Evolutionary conservation across 37 sponge, comb jelly and placozoan genomes (phyloP), one percentile per base, ranked within the genome.

Genomic region (Beroe ovata): DNA sequence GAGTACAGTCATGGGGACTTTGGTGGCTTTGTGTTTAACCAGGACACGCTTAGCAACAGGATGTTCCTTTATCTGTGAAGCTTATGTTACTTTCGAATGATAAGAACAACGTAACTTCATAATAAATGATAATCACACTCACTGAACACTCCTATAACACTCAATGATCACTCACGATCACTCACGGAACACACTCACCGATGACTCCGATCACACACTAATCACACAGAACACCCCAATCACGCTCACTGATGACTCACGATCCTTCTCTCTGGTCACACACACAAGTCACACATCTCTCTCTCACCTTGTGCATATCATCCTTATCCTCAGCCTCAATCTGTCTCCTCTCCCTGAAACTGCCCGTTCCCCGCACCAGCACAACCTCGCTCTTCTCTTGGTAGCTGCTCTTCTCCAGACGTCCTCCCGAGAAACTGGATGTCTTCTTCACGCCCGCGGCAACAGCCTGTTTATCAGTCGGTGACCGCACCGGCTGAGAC

Each of bases 51-150:
- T 77, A 1, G 84, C 84, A 6, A 39, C 84, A 8, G 84, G 84
- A 26, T 77, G 84, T 40, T 77, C 84, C 41, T 77, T 77, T 14
- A 77, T 77, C 84, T 77, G 54, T 42, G 4, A 30, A n/a, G n/a
- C n/a, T n/a, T n/a, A n/a, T n/a, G n/a, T n/a, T n/a, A n/a, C n/a
- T n/a, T n/a, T n/a, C n/a, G n/a, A n/a, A n/a, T n/a, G n/a, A n/a
- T n/a, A n/a, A n/a, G n/a, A n/a, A n/a, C n/a, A n/a, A n/a, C n/a
- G n/a, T n/a, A n/a, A n/a, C n/a, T n/a, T n/a, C n/a, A n/a, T n/a
- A n/a, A n/a, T n/a, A n/a, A n/a, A n/a, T n/a, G n/a, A n/a, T n/a
- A n/a, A n/a, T n/a, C n/a, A n/a, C n/a, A n/a, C n/a, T n/a, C n/a
- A n/a, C n/a, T n/a, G n/a, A n/a, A n/a, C n/a, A n/a, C n/a, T n/a